Percentiles rank a stretch among this genome's conserved stretches.
These are phyloP conservation scores for Neofelis nebulosa DNA, from an alignment of 2,113 vertebrate genomes.

Conservation along the genomic window DNA sequence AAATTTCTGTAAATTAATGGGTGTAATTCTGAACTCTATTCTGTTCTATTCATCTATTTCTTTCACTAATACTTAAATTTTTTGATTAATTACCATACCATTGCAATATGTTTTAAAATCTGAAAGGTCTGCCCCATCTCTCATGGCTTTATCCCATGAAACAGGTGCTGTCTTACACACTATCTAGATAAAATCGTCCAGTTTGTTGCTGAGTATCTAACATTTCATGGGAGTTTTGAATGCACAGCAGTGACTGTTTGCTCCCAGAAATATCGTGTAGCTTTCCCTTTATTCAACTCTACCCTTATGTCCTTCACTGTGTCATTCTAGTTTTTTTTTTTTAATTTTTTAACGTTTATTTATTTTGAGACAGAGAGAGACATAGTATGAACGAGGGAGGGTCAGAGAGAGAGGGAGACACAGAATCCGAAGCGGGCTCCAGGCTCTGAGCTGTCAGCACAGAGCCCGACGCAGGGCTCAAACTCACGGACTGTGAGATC, in stretches of 20 bases:
- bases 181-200: not conserved
- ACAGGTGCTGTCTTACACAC: not conserved
- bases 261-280: not conserved
- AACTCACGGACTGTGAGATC: too few relatives aligned
- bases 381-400: too few relatives aligned
- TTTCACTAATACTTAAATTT: not conserved
- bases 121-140: not conserved
- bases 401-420: too few relatives aligned
- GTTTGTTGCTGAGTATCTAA: not conserved
- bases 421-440: accelerated
- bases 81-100: not conserved
- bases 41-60: not conserved
- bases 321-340: not conserved
- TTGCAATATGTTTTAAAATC: not conserved
- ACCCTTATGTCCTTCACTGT: not conserved
- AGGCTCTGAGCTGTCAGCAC: too few relatives aligned
- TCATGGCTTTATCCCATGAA: not conserved
- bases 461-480: too few relatives aligned
- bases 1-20: not conserved
- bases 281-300: not conserved
- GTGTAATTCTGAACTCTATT: not conserved
- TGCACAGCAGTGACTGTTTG: not conserved
- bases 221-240: not conserved
- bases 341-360: too few relatives aligned
- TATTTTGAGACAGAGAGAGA: too few relatives aligned